Percentiles rank a stretch among this genome's conserved stretches.
Conservation (phyloP, 1,140 invertebrate genomes). For the Cardiocondyla obscurior region DNA sequence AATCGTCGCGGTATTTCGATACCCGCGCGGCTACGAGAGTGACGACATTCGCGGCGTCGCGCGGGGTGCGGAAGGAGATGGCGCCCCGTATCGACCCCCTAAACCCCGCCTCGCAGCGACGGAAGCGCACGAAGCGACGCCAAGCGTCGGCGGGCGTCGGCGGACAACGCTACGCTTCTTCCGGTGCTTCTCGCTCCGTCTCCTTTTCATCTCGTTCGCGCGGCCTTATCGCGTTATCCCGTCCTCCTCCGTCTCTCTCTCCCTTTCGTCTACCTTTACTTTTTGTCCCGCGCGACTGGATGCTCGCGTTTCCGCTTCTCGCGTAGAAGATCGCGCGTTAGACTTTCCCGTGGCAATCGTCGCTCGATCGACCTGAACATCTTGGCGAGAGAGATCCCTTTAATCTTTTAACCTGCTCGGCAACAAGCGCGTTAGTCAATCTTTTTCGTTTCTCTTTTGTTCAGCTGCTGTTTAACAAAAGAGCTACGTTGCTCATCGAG, state of each 20-base stretch:
- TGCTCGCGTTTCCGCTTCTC: not conserved
- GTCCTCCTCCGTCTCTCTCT: not conserved
- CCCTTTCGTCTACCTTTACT: not conserved
- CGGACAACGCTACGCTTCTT: conserved; percentile 26
- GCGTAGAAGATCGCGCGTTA: not conserved
- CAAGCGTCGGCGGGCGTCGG: conserved; percentile 66
- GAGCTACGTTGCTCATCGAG: too few species aligned
- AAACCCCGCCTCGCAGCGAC: conserved; percentile 79
- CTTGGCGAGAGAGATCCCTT: too few species aligned
- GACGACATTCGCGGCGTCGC: too few species aligned
- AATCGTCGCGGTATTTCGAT: conserved; percentile 64
- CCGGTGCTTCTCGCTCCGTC: conserved; percentile 44
- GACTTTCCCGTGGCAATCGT: not conserved
- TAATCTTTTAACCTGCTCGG: too few species aligned
- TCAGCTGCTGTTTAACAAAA: too few species aligned
- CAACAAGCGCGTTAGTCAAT: not conserved
- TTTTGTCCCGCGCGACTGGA: not conserved
- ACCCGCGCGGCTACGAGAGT: conserved; percentile 63
- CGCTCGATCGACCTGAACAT: too few species aligned
- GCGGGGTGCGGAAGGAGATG: conserved; percentile 75
- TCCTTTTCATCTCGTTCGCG: conserved; percentile 3
- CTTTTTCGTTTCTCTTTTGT: too few species aligned
- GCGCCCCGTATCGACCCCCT: conserved; percentile 81
- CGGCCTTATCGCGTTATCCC: not conserved
- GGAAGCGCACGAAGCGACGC: conserved; percentile 69